These are phyloP conservation scores for Pimpla rufipes DNA, from an alignment of 2,888 invertebrate species.

Conservation along the genomic window DNA sequence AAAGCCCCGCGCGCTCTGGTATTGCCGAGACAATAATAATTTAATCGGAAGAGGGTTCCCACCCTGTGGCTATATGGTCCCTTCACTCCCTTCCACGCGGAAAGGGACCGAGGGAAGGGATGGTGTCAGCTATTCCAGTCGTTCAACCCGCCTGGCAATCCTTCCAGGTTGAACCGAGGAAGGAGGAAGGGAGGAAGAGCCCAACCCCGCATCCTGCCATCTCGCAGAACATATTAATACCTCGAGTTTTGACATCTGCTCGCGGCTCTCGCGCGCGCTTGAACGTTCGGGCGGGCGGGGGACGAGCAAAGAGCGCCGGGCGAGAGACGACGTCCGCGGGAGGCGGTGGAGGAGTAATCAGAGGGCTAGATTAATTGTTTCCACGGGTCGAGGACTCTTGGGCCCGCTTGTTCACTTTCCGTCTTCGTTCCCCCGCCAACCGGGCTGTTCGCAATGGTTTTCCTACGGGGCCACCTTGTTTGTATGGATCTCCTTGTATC, in stretches of 20 bases:
- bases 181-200: not conserved
- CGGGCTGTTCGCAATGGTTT: not conserved
- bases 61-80: not conserved
- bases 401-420: slow-evolving; percentile 67
- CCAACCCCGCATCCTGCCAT: slow-evolving; percentile 74
- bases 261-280: slow-evolving; percentile 31
- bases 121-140: slow-evolving; percentile 19
- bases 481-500: not conserved
- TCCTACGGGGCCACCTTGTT: not conserved
- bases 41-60: slow-evolving; percentile 76
- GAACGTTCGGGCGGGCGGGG: not conserved
- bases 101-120: not conserved
- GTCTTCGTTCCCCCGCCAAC: slow-evolving; percentile 9
- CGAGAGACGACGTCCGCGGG: slow-evolving; percentile 62
- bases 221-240: slow-evolving; percentile 84
- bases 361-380: slow-evolving; percentile 85
- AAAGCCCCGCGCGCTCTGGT: not conserved
- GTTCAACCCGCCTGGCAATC: slow-evolving; percentile 14
- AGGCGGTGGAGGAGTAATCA: slow-evolving; percentile 81
- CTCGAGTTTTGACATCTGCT: slow-evolving; percentile 84
- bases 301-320: slow-evolving; percentile 55
- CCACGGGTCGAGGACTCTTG: slow-evolving; percentile 81
- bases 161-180: slow-evolving; percentile 49
- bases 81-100: not conserved
- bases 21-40: slow-evolving; percentile 76